Conservation (phyloP, 2,797 vertebrate species). For the Limnodromus scolopaceus region DNA sequence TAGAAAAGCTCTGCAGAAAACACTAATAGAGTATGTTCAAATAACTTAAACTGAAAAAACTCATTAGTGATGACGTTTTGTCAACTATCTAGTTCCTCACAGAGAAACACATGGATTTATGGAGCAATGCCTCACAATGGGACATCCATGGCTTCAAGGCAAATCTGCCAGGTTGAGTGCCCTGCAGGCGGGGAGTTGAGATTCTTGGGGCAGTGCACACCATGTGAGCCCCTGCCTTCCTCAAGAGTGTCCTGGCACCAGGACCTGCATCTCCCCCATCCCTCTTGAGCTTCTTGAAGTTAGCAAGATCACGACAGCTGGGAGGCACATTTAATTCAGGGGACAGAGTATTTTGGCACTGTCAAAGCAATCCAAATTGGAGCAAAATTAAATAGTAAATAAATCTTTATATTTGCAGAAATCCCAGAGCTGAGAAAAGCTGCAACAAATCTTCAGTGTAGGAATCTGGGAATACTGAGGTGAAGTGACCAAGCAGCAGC, state of each 20-base stretch:
- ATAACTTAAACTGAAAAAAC: neutral
- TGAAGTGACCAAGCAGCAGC: neutral
- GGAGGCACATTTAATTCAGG: neutral
- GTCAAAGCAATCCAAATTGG: neutral
- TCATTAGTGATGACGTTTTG: neutral
- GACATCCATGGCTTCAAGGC: neutral
- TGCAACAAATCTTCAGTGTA: neutral
- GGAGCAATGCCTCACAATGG: neutral
- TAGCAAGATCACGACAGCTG: neutral
- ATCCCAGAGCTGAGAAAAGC: neutral
- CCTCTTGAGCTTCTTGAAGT: neutral
- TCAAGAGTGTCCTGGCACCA: neutral
- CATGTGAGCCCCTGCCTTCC: neutral
- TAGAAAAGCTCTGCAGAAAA: neutral
- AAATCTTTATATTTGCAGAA: neutral
- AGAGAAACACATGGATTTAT: neutral
- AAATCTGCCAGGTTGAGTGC: neutral
- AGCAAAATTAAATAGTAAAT: neutral
- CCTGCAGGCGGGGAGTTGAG: rapidly evolving
- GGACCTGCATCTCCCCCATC: rapidly evolving
- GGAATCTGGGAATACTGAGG: neutral
- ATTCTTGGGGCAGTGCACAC: neutral
- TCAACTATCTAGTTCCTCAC: neutral
- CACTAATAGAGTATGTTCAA: neutral
- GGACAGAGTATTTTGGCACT: neutral